These are phyloP conservation scores for Dicaeum eximium DNA, from an alignment of 2,113 vertebrate species.

Conservation along the genomic window DNA sequence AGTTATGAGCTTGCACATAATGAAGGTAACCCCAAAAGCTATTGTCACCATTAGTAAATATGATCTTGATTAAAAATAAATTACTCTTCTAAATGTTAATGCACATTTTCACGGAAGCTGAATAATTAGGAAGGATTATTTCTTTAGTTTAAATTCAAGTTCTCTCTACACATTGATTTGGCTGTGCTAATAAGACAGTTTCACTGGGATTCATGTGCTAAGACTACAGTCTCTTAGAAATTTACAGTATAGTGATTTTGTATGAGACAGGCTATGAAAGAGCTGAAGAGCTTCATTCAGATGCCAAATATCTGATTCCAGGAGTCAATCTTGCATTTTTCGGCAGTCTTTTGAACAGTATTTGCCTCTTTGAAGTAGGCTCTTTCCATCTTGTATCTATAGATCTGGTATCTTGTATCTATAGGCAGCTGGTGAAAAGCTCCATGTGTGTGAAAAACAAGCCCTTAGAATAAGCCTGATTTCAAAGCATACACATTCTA, in stretches of 20 bases:
- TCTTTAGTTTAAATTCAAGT: not conserved
- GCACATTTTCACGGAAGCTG: not conserved
- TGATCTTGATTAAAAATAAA: not conserved
- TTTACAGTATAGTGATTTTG: not conserved
- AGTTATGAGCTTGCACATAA: not conserved
- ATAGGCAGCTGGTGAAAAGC: not conserved
- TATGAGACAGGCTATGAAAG: not conserved
- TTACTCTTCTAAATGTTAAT: not conserved
- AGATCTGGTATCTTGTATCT: not conserved
- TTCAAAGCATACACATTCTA: not conserved
- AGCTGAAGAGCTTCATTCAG: not conserved
- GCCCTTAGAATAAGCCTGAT: not conserved
- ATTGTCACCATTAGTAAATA: not conserved
- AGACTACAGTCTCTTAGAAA: not conserved
- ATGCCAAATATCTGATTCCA: not conserved
- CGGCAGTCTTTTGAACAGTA: not conserved
- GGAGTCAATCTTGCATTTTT: not conserved
- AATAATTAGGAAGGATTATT: not conserved
- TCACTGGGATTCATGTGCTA: not conserved
- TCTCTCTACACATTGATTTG: not conserved
- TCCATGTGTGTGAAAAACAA: not conserved
- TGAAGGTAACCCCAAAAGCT: not conserved
- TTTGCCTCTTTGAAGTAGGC: not conserved
- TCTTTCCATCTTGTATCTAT: not conserved
- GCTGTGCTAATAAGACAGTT: not conserved